These are phyloP conservation scores for Leptinotarsa lineolata DNA, from an alignment of 1,140 invertebrate species.

Conservation along the genomic window DNA sequence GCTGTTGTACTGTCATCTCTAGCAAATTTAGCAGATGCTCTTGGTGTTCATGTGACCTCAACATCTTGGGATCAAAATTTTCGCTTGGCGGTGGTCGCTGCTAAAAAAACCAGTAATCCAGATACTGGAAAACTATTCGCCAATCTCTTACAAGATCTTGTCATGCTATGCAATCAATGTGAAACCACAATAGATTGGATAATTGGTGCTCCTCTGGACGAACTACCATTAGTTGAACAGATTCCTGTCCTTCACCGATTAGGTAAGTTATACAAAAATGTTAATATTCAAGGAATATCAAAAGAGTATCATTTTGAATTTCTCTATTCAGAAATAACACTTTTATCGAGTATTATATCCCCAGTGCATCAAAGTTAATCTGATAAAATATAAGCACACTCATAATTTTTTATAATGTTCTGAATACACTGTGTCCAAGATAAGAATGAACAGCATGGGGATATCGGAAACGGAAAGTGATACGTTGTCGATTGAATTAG, in stretches of 20 bases:
- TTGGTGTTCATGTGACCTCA: conserved; percentile 73
- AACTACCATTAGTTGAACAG: conserved; percentile 77
- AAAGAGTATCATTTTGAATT: too few relatives aligned
- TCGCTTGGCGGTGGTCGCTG: conserved; percentile 59
- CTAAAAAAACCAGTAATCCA: conserved; percentile 39
- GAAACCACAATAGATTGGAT: conserved; percentile 70
- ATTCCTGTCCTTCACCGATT: conserved; percentile 77
- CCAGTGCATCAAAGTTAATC: too few relatives aligned
- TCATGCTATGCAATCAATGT: conserved; percentile 68
- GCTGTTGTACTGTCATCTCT: conserved; percentile 68
- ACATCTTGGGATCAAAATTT: conserved; percentile 78
- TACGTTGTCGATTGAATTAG: too few relatives aligned
- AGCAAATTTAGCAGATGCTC: conserved; percentile 72
- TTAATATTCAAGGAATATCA: background rate
- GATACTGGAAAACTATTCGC: conserved; percentile 64
- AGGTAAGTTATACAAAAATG: conserved; percentile 52
- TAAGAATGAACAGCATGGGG: too few relatives aligned
- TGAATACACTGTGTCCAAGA: too few relatives aligned
- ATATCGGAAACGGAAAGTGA: too few relatives aligned
- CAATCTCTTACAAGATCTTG: conserved; percentile 67
- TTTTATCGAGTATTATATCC: too few relatives aligned
- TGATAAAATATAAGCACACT: too few relatives aligned
- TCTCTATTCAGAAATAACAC: too few relatives aligned
- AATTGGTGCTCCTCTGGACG: conserved; percentile 66
- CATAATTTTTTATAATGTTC: too few relatives aligned